Conservation (phyloP, 2,888 invertebrate genomes). For the Melinaea marsaeus region DNA sequence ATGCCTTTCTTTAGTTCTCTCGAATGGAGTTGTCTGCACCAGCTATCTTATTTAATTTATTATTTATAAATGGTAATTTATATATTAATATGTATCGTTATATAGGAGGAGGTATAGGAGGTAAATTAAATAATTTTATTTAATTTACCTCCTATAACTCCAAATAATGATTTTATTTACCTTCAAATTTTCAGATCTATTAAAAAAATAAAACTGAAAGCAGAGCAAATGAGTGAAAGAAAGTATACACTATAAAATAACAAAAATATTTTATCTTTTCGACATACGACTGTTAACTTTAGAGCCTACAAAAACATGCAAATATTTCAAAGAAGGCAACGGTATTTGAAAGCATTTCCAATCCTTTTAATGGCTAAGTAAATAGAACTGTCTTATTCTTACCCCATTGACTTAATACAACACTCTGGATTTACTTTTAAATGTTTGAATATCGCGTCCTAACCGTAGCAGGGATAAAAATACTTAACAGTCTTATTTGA, state of each 20-base stretch:
- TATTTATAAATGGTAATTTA: too few species aligned
- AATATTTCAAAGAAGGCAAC: constrained; percentile 51
- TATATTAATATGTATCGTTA: too few species aligned
- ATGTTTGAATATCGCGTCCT: not conserved
- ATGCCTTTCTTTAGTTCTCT: too few species aligned
- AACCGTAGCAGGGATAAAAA: not conserved
- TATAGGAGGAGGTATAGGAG: too few species aligned
- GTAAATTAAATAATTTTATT: too few species aligned
- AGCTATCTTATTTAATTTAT: too few species aligned
- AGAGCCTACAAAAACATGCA: constrained; percentile 58
- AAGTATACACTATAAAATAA: not conserved
- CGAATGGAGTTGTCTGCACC: too few species aligned
- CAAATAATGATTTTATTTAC: too few species aligned
- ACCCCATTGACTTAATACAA: constrained; percentile 41
- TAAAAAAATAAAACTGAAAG: too few species aligned
- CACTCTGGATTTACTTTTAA: constrained; percentile 29
- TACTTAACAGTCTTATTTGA: too few species aligned
- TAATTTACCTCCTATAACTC: too few species aligned
- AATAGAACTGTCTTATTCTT: constrained; percentile 42
- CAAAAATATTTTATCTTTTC: not conserved
- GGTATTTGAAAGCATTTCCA: constrained; percentile 43
- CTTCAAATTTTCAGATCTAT: too few species aligned
- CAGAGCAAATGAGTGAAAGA: not conserved
- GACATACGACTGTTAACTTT: constrained; percentile 23
- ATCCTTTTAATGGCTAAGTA: constrained; percentile 60